A percentile compares a stretch with the other conserved stretches of the same genome.
Evolutionary conservation across 2,888 invertebrate species (phyloP).

Genomic region (Branchipolynoe longqiensis): DNA sequence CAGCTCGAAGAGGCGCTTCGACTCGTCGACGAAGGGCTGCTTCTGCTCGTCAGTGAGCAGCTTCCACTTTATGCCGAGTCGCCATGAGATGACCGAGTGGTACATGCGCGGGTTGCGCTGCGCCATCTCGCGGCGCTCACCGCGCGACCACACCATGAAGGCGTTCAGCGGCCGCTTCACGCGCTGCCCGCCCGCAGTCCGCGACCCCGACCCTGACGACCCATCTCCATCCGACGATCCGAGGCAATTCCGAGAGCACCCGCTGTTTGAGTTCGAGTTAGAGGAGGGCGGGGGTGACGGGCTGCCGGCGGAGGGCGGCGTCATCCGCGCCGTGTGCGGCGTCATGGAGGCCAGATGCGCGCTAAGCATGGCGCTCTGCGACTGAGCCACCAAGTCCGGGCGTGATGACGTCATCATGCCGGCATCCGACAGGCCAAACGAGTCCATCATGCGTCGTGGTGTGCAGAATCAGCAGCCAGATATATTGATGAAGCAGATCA

Average conservation of each 20-base stretch:
- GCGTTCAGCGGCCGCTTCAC: conserved; percentile 99
- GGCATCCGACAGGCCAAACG: not conserved
- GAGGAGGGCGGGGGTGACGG: conserved; percentile 26
- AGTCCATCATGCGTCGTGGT: conserved; percentile 16
- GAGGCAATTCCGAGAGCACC: not conserved
- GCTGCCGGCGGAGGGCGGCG: conserved; percentile 12
- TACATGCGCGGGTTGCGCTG: conserved; percentile 99
- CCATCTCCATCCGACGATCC: not conserved
- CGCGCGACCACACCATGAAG: conserved; percentile 99
- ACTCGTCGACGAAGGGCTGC: conserved; percentile 98
- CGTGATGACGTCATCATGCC: not conserved
- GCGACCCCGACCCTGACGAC: conserved; percentile 71
- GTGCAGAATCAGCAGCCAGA: no score
- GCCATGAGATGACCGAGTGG: conserved; percentile 97
- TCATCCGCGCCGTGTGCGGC: not conserved
- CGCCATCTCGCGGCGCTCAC: conserved; percentile 98
- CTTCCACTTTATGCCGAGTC: conserved; percentile 99
- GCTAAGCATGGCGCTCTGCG: not conserved
- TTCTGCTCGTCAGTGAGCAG: conserved; percentile 96
- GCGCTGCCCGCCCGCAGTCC: conserved; percentile 83
- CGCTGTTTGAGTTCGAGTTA: conserved; percentile 7
- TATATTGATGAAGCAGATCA: no score
- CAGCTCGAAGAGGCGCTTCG: conserved; percentile 96
- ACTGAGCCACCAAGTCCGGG: not conserved
- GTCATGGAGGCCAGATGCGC: no score